Evolutionary conservation across 2,113 vertebrate genomes (phyloP), one percentile per base, ranked within the genome.

Genomic region (Ploceus nigricollis): DNA sequence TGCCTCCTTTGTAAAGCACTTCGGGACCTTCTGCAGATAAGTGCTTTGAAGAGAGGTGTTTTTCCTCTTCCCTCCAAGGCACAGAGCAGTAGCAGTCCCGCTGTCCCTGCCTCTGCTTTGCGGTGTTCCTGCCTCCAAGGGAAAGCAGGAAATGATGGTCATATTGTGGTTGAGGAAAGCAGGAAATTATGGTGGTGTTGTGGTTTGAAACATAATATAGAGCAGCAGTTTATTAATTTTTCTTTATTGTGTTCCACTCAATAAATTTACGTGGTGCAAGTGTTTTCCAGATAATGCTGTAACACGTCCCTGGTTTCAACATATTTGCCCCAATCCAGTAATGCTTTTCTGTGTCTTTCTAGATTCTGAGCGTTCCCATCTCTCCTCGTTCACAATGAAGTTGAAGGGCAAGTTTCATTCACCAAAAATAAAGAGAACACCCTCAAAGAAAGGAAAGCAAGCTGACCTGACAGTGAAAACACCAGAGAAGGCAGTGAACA

Each of bases 381-480:
- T 99, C 93, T 98, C 99, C 93, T 99, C 99, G 19, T 99, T 99
- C 98, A 99, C 99, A 79, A 99, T 99, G 99, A 99, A 99, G 97
- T 96, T 99, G 94, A 99, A 98, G 98, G 99, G 99, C 98, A 99
- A 99, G 97, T 99, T 99, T 98, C 99, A 99, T 95, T 99, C 99
- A 11, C 99, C 99, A 90, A 99, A 99, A 98, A 99, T 99, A 97
- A 99, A 99, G 98, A 98, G 99, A 87, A 99, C 99, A 0, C 99
- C 99, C 15, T 99, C 99, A 28, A 99, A 99, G 98, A 99, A 99
- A 96, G 98, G 99, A 78, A 99, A 99, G 90, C 98, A 98, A 95
- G 98, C 97, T 4, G 99, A 99, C 64, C 98, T 98, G 50, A 97
- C 98, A 4, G 98, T 98, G 95, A 99, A 99, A 94, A 97, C 96